Evolutionary conservation across 2,113 vertebrate genomes (phyloP).

Genomic region (Ginglymostoma cirratum): DNA sequence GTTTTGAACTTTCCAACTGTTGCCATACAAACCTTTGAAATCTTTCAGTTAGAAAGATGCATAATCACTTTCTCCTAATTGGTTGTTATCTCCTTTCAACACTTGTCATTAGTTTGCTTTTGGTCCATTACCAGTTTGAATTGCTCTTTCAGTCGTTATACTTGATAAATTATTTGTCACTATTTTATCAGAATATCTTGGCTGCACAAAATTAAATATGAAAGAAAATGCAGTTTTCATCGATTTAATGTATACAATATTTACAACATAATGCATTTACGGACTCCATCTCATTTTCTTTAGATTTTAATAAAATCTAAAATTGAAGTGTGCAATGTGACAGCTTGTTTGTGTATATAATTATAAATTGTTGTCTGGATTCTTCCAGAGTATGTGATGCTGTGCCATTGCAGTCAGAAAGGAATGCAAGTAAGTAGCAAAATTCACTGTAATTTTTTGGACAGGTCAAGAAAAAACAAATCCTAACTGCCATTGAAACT

Average conservation of each 20-base stretch:
- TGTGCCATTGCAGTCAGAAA: conserved; percentile 18
- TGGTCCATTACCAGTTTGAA: background rate
- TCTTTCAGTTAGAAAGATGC: too few relatives aligned
- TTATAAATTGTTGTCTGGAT: background rate
- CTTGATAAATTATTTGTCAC: background rate
- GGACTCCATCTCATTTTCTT: background rate
- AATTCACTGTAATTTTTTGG: background rate
- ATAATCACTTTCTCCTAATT: too few relatives aligned
- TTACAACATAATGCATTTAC: background rate
- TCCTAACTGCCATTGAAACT: background rate
- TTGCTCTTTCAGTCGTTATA: background rate
- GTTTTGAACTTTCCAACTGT: background rate
- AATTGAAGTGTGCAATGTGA: background rate
- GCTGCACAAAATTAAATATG: background rate
- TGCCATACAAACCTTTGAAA: too few relatives aligned
- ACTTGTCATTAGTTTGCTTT: background rate
- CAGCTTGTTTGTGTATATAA: background rate
- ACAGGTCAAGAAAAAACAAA: background rate
- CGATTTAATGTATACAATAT: background rate
- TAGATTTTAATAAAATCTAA: background rate
- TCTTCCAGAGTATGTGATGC: background rate
- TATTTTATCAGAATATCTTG: background rate
- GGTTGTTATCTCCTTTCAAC: too few relatives aligned
- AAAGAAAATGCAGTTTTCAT: background rate
- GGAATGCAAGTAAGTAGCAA: conserved; percentile 16